Evolutionary conservation across 2,113 vertebrate species (phyloP).

Genomic region (Colius striatus): DNA sequence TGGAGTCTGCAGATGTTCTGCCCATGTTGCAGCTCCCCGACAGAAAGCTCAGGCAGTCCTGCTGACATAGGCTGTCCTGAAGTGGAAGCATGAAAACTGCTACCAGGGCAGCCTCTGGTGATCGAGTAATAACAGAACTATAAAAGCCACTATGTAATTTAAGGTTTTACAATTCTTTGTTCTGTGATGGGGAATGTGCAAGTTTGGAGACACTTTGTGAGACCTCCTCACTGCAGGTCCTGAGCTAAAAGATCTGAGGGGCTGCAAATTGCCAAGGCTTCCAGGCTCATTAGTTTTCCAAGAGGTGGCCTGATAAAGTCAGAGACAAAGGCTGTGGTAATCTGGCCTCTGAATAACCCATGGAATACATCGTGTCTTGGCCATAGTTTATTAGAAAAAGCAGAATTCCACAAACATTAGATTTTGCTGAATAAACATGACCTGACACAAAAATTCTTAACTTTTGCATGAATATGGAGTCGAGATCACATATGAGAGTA

Average conservation of each 20-base stretch:
- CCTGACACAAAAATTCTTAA: background rate
- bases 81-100: background rate
- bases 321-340: background rate
- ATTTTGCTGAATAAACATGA: background rate
- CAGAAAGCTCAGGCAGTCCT: background rate
- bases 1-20: background rate
- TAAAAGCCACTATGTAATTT: background rate
- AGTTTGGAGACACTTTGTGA: background rate
- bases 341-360: background rate
- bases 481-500: background rate
- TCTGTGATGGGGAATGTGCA: background rate
- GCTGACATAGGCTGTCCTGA: background rate
- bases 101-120: background rate
- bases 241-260: background rate
- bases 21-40: background rate
- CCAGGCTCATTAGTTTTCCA: background rate
- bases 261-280: background rate
- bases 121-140: background rate
- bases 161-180: background rate
- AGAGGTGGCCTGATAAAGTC: background rate
- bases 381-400: background rate
- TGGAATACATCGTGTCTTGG: background rate
- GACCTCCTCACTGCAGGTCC: accelerated
- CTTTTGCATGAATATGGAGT: background rate
- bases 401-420: background rate